Base-by-base conservation (phyloP, 2,113 vertebrate species). In the Aviceda subcristata region DNA sequence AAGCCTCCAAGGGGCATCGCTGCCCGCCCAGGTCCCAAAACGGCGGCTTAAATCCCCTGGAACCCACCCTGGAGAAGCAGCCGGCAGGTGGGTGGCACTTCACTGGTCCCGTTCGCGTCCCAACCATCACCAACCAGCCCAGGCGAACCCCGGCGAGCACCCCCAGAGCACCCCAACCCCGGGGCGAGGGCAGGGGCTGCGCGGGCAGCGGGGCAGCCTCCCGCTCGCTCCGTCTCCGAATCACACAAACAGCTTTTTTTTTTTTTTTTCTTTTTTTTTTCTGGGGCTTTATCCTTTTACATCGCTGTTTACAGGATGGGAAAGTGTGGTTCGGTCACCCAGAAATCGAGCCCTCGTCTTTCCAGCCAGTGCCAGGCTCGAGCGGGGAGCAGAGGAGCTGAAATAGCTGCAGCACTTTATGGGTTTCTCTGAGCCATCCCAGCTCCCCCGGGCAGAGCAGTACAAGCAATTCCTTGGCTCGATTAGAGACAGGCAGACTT, bases 71-170 rank as follows among this genome's bases (percentile, higher is more conserved):
- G 17, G 50, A 48, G 59, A 36, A 60, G 30, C 68, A 51, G 21
- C 19, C 4, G 1, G n/a, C 24, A 19, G 4, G 0, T 3, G 39
- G 27, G 50, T 45, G 51, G 18, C 29, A 66, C 11, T 34, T 45
- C 29, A 38, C 24, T 11, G 15, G 8, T 3, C 30, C 20, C 0
- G 0, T 53, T 59, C 11, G 0, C 2, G 1, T 17, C 38, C 56
- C 2, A 2, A 6, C 24, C 57, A 11, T 22, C 77, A 32, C 32
- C 43, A 43, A 14, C 19, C 69, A 75, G 22, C 8, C 29, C 32
- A 18, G 23, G 6, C 11, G 50, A 82, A 64, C 9, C 23, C 32
- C 91, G 13, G 10, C 2, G 0, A 63, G 41, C 39, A 34, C 24
- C 51, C 36, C 17, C 27, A 27, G 32, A 43, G 20, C 45, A n/a